Percentiles rank a stretch among this genome's conserved stretches.
Conservation (phyloP, 2,888 invertebrate species). For the Gandaritis pyraliata region DNA sequence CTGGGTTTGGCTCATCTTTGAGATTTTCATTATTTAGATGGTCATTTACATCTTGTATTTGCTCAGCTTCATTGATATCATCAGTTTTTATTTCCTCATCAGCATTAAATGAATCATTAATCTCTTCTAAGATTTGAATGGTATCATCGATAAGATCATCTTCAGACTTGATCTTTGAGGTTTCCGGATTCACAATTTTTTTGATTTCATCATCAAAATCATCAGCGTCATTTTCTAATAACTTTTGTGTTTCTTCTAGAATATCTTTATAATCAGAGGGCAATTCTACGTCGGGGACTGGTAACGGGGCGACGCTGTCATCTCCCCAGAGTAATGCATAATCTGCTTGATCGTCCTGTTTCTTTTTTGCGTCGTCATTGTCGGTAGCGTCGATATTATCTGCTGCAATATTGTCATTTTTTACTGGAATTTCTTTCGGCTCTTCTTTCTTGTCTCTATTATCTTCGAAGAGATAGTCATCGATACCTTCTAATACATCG, state of each 20-base stretch:
- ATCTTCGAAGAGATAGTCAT: conserved; percentile 68
- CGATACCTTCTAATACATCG: conserved; percentile 36
- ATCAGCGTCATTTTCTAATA: conserved; percentile 37
- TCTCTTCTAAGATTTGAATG: conserved; percentile 22
- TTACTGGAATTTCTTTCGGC: conserved; percentile 21
- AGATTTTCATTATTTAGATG: neutral
- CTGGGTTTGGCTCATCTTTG: conserved; percentile 3
- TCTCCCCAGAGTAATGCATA: conserved; percentile 43
- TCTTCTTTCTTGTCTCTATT: conserved; percentile 52
- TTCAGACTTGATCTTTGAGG: neutral
- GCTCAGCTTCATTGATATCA: conserved; percentile 9
- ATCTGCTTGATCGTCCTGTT: conserved; percentile 30
- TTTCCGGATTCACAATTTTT: conserved; percentile 16
- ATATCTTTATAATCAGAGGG: conserved; percentile 26
- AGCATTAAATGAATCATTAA: conserved; percentile 22
- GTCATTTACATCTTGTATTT: neutral
- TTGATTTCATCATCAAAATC: conserved; percentile 28
- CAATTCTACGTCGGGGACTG: conserved; percentile 31
- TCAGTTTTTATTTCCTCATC: conserved; percentile 15
- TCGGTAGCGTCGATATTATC: conserved; percentile 28
- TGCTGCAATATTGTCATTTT: conserved; percentile 21
- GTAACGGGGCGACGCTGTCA: conserved; percentile 37
- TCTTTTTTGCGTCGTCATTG: conserved; percentile 24
- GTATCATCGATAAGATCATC: conserved; percentile 25
- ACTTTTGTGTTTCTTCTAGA: conserved; percentile 35